A percentile compares a stretch with the other conserved stretches of the same genome.
Conservation (phyloP, 2,113 vertebrate species). For the Morphnarchus princeps region DNA sequence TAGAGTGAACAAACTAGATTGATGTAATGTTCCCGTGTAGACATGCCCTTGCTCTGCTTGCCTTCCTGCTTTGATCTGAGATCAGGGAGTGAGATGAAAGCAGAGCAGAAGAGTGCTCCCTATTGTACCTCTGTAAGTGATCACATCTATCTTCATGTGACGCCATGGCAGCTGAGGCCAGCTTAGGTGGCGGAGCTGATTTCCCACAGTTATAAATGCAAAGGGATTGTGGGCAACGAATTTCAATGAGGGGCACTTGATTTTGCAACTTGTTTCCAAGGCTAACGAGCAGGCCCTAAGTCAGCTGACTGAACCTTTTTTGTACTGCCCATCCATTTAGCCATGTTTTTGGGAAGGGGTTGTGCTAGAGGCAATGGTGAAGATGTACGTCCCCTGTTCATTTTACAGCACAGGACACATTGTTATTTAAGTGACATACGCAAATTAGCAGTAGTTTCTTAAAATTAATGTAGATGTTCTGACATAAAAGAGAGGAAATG, state of each 20-base stretch:
- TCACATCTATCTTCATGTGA: constrained; percentile 56
- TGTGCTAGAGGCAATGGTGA: background rate
- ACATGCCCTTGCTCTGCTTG: constrained; percentile 32
- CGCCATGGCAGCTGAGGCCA: constrained; percentile 20
- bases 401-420: background rate
- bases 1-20: constrained; percentile 19
- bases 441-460: background rate
- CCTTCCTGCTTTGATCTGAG: constrained; percentile 36
- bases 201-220: constrained; percentile 51
- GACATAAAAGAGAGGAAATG: background rate
- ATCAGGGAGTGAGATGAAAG: constrained; percentile 26
- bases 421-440: background rate
- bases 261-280: background rate
- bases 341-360: accelerated
- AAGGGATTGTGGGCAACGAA: background rate
- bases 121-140: constrained; percentile 31
- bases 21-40: background rate
- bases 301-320: background rate
- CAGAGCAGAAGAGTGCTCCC: constrained; percentile 36
- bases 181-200: constrained; percentile 31
- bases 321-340: background rate
- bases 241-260: constrained; percentile 27
- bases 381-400: background rate
- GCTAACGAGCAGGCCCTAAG: background rate
- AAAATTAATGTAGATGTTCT: background rate